These are phyloP conservation scores for Helleia helle DNA, from an alignment of 2,888 invertebrate genomes.

Conservation along the genomic window DNA sequence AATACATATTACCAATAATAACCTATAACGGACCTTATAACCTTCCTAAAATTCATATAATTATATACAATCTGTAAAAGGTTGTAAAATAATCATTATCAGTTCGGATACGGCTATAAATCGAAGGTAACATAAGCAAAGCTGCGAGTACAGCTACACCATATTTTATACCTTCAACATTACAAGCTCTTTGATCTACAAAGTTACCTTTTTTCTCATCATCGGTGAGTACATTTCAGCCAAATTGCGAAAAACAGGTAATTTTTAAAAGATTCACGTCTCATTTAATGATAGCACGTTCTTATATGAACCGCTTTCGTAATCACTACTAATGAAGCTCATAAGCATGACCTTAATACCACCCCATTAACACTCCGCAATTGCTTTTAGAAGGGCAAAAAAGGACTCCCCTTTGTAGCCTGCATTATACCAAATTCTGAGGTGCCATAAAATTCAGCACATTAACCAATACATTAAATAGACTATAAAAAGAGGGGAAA, in stretches of 20 bases:
- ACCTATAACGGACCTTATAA: too few relatives aligned
- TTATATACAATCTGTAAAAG: too few relatives aligned
- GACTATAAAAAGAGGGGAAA: conserved; percentile 18
- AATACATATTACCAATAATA: too few relatives aligned
- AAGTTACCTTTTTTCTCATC: conserved; percentile 2
- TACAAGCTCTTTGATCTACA: background rate
- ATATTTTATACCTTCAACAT: too few relatives aligned
- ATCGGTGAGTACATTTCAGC: conserved; percentile 17
- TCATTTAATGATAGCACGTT: conserved; percentile 61
- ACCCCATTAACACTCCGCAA: conserved; percentile 59
- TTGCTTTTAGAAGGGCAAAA: conserved; percentile 47
- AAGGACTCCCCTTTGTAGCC: conserved; percentile 44
- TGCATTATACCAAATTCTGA: conserved; percentile 34
- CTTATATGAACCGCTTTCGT: conserved; percentile 61
- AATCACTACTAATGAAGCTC: conserved; percentile 62
- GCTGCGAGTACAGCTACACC: too few relatives aligned
- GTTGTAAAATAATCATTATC: too few relatives aligned
- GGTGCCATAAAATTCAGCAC: conserved; percentile 51
- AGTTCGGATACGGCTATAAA: too few relatives aligned
- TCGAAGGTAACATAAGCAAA: too few relatives aligned
- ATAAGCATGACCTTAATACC: conserved; percentile 62
- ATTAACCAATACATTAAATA: conserved; percentile 40
- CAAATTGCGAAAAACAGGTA: conserved; percentile 25
- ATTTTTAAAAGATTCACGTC: conserved; percentile 64
- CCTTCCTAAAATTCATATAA: too few relatives aligned